Evolutionary conservation across 2,113 vertebrate genomes (phyloP).

Genomic region (Periophthalmus modestus): DNA sequence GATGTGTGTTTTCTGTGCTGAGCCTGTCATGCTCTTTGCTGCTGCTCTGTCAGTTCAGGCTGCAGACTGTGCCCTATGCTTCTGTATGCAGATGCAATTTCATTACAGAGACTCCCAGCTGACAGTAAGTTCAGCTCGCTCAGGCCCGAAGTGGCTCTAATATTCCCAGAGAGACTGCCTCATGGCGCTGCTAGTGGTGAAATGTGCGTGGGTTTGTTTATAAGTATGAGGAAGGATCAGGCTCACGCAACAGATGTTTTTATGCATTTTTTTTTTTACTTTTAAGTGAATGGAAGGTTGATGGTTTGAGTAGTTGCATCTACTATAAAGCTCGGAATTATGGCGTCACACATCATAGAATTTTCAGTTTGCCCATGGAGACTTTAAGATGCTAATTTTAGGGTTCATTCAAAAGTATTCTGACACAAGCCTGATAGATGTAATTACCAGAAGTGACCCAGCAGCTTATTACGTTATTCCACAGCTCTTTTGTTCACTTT

Average conservation of each 20-base stretch:
- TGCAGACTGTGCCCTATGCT: constrained; percentile 44
- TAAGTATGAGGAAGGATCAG: constrained; percentile 1
- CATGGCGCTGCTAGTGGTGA: constrained; percentile 20
- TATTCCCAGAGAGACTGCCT: constrained; percentile 57
- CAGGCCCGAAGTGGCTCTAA: constrained; percentile 46
- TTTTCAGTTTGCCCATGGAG: too few species aligned
- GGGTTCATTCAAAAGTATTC: too few species aligned
- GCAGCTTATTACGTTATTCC: too few species aligned
- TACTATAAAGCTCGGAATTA: not conserved
- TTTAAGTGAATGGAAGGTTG: not conserved
- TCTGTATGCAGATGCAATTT: constrained; percentile 68
- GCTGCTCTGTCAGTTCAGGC: constrained; percentile 51
- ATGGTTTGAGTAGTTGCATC: not conserved
- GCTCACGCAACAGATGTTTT: constrained; percentile 14
- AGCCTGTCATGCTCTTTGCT: constrained; percentile 45
- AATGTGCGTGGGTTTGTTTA: constrained; percentile 30
- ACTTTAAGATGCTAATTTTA: too few species aligned
- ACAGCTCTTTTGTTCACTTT: too few species aligned
- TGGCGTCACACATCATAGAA: too few species aligned
- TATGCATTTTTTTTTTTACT: not conserved
- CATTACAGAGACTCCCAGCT: constrained; percentile 62
- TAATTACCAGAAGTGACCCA: too few species aligned
- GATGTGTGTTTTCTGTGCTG: constrained; percentile 29
- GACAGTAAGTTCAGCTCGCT: constrained; percentile 57
- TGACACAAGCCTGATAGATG: too few species aligned